Base-by-base conservation (phyloP, 2,797 vertebrate species). In the Chloroceryle inda region DNA sequence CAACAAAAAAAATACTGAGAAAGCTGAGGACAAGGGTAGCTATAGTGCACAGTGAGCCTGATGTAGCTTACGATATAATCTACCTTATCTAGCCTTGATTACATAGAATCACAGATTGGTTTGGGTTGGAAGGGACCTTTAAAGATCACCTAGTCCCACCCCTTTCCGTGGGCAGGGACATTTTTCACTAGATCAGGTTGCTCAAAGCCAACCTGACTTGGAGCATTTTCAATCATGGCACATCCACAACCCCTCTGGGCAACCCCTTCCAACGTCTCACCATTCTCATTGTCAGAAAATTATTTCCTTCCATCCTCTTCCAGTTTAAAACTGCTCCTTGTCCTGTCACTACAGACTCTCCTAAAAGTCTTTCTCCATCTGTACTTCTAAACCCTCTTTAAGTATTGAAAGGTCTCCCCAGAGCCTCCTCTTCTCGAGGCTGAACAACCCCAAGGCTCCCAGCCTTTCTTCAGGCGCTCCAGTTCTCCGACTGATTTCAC, bases 371-470 rank as follows among this genome's bases (percentile, higher is more conserved):
- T 33, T 45, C 35, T 42, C 24, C 29, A 52, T 9, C 56, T 37
- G 75, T 66, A 40, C 27, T 61, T 55, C 6, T 1, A 59, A 19
- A 13, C 23, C 17, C 6, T 18, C 31, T 59, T 47, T 64, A 59
- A 2, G 1, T 13, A 81, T 0, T 33, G 59, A 19, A 80, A 71
- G 21, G 29, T 56, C 15, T 79, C 26, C 38, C 11, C 1, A 0
- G 15, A 62, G 12, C 20, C n/a, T 53, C 3, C 74, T 64, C 38
- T 47, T 71, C 68, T 53, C 45, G 52, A 61, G 27, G 81, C 35
- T 67, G 35, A 66, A 76, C 17, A 76, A 27, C 7, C 27, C 58
- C 31, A 71, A 12, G 13, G 31, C 26, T 42, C 74, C 5, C 55
- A 74, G 37, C n/a, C 20, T 47, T 3, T n/a, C 31, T 15, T 64